Conservation (phyloP, 2,113 vertebrate species). For the Cranoglanis bouderius region DNA sequence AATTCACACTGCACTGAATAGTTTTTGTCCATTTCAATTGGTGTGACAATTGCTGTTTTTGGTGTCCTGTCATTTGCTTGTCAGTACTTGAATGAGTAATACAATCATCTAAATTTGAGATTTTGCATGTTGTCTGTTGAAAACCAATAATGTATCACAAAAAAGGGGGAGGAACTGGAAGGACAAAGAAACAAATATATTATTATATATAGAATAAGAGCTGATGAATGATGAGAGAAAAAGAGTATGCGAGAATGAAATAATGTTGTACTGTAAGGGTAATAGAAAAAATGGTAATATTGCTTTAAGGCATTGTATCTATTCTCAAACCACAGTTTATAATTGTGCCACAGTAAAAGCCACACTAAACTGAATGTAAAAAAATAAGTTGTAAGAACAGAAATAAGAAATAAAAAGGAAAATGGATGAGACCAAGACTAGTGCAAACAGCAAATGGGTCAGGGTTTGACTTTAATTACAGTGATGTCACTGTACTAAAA, state of each 20-base stretch:
- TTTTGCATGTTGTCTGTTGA: neutral
- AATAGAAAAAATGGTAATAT: neutral
- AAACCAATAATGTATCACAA: neutral
- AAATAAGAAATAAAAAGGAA: neutral
- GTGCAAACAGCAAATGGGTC: neutral
- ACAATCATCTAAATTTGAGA: neutral
- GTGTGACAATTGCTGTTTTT: neutral
- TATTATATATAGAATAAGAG: neutral
- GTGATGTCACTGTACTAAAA: neutral
- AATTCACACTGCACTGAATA: neutral
- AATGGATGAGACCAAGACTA: neutral
- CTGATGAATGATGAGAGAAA: neutral
- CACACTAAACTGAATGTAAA: slow-evolving; percentile 8
- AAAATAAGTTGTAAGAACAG: slow-evolving; percentile 43
- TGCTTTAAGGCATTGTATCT: neutral
- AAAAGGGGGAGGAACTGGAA: neutral
- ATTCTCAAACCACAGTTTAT: neutral
- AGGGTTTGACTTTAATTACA: slow-evolving; percentile 17
- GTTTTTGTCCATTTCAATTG: neutral
- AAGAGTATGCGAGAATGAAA: neutral
- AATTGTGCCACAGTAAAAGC: slow-evolving; percentile 27
- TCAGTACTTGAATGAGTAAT: slow-evolving; percentile 8
- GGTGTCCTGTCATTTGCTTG: neutral
- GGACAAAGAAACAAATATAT: neutral
- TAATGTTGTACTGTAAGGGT: neutral